A percentile compares a stretch with the other conserved stretches of the same genome.
These are phyloP conservation scores for Takifugu flavidus DNA, from an alignment of 2,113 vertebrate genomes.

Conservation along the genomic window DNA sequence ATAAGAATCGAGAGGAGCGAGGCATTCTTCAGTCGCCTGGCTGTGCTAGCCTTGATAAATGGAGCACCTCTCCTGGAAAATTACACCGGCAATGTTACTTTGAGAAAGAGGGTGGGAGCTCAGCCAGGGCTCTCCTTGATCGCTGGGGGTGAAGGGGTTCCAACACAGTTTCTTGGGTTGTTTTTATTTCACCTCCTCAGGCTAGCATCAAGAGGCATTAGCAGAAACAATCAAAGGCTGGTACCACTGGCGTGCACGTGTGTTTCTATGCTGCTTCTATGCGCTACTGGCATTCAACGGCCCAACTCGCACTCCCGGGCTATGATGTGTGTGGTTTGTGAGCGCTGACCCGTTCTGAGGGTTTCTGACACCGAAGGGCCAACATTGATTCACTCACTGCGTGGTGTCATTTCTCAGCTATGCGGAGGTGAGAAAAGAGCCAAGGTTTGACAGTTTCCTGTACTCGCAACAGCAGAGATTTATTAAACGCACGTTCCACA, in stretches of 20 bases:
- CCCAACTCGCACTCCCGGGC: too few species aligned
- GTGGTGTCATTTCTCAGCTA: not conserved
- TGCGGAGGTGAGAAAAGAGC: not conserved
- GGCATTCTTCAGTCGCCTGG: constrained; percentile 60
- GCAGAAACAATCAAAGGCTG: too few species aligned
- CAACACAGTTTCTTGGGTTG: not conserved
- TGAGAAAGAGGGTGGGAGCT: constrained; percentile 43
- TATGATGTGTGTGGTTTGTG: not conserved
- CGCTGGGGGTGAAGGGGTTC: not conserved
- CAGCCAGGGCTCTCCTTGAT: constrained; percentile 34
- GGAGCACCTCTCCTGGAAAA: constrained; percentile 70
- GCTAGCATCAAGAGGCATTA: too few species aligned
- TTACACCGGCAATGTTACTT: constrained; percentile 64
- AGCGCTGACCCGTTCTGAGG: not conserved
- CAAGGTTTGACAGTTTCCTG: not conserved
- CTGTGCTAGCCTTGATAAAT: constrained; percentile 66
- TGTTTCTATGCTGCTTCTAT: not conserved
- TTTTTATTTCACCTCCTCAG: too few species aligned
- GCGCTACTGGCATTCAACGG: not conserved
- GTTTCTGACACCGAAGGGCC: not conserved
- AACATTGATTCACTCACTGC: not conserved
- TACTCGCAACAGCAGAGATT: not conserved
- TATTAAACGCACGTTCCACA: not conserved
- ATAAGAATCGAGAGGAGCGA: constrained; percentile 62
- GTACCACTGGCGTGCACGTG: too few species aligned